Evolutionary conservation across 2,113 vertebrate species (phyloP).

Genomic region (Otocyon megalotis): DNA sequence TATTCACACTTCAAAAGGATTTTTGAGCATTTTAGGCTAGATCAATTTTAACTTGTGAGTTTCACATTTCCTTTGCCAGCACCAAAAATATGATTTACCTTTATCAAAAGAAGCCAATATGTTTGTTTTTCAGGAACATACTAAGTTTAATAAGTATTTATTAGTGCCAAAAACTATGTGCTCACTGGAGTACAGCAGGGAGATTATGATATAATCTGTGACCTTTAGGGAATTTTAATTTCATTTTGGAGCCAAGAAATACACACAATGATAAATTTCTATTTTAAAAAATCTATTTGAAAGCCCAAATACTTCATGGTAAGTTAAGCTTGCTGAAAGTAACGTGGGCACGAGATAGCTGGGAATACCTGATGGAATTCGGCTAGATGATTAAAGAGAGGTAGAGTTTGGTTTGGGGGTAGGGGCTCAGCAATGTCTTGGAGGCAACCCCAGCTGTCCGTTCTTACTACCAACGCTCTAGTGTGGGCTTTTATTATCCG

Average conservation of each 20-base stretch:
- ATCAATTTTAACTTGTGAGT: not conserved
- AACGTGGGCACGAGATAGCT: not conserved
- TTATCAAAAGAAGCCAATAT: not conserved
- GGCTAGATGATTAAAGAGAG: not conserved
- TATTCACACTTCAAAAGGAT: not conserved
- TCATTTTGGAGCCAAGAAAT: conserved; percentile 4
- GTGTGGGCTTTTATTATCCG: not conserved
- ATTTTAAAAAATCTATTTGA: not conserved
- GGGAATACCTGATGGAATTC: not conserved
- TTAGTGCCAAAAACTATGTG: not conserved
- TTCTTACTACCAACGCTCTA: not conserved
- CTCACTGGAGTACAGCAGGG: not conserved
- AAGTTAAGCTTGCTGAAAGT: not conserved
- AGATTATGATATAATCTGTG: conserved; percentile 48
- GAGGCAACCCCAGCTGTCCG: not conserved
- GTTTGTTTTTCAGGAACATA: not conserved
- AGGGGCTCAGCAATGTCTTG: not conserved
- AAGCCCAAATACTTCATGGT: not conserved
- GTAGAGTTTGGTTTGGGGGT: not conserved
- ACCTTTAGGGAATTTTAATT: conserved; percentile 59
- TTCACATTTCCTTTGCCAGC: not conserved
- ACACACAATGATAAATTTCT: not conserved
- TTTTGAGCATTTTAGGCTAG: not conserved
- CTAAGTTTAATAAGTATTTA: conserved; percentile 30
- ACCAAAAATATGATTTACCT: not conserved